A percentile compares a stretch with the other conserved stretches of the same genome.
phyloP scores from a whole-genome alignment of 2,113 vertebrate species.

The Eptesicus fuscus region DNA sequence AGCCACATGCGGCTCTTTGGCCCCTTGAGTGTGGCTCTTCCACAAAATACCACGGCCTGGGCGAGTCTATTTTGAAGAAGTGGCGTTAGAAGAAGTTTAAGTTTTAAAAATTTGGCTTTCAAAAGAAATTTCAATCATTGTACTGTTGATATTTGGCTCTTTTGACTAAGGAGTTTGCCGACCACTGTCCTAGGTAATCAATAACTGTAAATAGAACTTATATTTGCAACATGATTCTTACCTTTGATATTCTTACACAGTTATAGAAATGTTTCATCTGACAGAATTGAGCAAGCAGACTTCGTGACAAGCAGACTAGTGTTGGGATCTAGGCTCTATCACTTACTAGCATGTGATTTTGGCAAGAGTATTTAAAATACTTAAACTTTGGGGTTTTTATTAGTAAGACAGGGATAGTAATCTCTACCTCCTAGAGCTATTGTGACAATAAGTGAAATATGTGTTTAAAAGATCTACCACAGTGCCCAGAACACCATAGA shows the following conservation, averaged over 20 bases:
- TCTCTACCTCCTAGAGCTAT: background rate
- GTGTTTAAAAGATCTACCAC: background rate
- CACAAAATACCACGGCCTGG: too few relatives aligned
- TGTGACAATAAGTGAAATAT: constrained; percentile 7
- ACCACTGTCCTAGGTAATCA: background rate
- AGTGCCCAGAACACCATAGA: background rate
- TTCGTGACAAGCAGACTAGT: background rate
- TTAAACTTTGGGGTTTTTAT: background rate
- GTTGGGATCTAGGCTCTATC: background rate
- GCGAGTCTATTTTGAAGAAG: too few relatives aligned
- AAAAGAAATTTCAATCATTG: too few relatives aligned
- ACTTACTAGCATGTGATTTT: background rate
- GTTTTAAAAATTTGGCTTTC: too few relatives aligned
- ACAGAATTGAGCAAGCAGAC: background rate
- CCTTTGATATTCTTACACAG: background rate
- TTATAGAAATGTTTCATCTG: background rate
- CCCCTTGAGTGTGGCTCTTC: too few relatives aligned
- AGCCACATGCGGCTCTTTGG: too few relatives aligned
- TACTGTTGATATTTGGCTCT: too few relatives aligned
- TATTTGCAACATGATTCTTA: background rate
- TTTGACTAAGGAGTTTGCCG: too few relatives aligned
- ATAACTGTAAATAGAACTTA: background rate
- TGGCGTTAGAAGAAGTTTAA: too few relatives aligned
- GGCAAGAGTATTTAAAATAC: background rate
- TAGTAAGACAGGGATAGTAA: background rate